A percentile compares a stretch with the other conserved stretches of the same genome.
Evolutionary conservation across 2,113 vertebrate species (phyloP).

Genomic region (Microtus oregoni): DNA sequence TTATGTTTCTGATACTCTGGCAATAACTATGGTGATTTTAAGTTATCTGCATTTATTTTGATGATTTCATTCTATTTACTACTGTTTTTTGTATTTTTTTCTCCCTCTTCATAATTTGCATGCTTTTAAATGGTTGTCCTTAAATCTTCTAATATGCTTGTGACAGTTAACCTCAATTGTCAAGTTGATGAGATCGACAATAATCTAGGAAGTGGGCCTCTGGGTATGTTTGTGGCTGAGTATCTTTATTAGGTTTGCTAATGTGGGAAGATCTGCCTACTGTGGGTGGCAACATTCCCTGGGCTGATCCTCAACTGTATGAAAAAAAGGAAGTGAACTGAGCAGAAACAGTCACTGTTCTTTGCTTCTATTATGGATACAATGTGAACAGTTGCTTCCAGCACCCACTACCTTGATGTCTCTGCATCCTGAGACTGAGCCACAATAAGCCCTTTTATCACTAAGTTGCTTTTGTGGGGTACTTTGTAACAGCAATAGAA

Average conservation of each 20-base stretch:
- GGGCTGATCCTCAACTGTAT: neutral
- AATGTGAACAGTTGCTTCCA: neutral
- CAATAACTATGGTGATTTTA: neutral
- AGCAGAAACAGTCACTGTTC: neutral
- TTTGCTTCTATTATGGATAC: neutral
- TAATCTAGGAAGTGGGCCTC: neutral
- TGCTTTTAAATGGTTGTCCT: neutral
- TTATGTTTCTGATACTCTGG: neutral
- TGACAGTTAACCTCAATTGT: neutral
- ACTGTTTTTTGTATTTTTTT: neutral
- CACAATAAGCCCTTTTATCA: neutral
- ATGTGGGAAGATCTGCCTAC: neutral
- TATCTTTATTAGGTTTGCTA: neutral
- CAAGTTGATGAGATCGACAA: neutral
- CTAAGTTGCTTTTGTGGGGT: neutral
- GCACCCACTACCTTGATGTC: neutral
- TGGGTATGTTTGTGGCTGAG: neutral
- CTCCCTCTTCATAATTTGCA: neutral
- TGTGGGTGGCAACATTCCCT: neutral
- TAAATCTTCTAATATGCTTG: neutral
- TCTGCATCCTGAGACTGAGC: neutral
- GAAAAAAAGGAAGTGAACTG: neutral
- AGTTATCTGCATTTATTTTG: neutral
- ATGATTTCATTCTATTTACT: neutral
- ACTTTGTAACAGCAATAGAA: neutral